Conservation (phyloP, 2,888 invertebrate genomes). For the Aquatica leii region DNA sequence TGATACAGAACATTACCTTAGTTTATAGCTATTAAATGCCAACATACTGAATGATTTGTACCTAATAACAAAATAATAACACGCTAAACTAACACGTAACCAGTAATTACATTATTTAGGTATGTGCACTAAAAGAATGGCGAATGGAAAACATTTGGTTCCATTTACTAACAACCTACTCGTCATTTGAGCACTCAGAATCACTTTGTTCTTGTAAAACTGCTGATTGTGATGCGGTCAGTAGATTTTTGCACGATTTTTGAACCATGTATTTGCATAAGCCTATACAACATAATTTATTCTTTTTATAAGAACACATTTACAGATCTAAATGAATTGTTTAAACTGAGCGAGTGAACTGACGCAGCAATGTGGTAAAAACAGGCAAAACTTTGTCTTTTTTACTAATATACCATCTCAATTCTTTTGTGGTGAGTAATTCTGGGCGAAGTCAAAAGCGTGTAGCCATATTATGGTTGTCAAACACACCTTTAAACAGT, state of each 20-base stretch:
- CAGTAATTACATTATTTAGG: not conserved
- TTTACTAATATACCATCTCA: too few relatives aligned
- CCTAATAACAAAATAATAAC: not conserved
- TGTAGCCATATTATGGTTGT: not conserved
- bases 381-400: not conserved
- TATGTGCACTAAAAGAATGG: not conserved
- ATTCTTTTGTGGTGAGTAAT: too few relatives aligned
- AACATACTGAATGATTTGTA: not conserved
- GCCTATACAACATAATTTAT: too few relatives aligned
- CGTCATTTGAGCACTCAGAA: conserved; percentile 1
- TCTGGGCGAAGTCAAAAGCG: too few relatives aligned
- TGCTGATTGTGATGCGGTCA: not conserved
- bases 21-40: too few relatives aligned
- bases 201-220: not conserved
- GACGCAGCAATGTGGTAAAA: not conserved
- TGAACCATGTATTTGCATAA: not conserved
- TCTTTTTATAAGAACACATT: not conserved
- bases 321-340: not conserved
- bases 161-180: not conserved
- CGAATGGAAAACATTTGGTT: not conserved
- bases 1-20: too few relatives aligned
- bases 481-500: not conserved
- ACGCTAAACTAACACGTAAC: not conserved
- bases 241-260: not conserved
- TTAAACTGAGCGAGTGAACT: too few relatives aligned